Evolutionary conservation across 2,113 vertebrate species (phyloP), one percentile per base, ranked within the genome.

Genomic region (Tachysurus fulvidraco): DNA sequence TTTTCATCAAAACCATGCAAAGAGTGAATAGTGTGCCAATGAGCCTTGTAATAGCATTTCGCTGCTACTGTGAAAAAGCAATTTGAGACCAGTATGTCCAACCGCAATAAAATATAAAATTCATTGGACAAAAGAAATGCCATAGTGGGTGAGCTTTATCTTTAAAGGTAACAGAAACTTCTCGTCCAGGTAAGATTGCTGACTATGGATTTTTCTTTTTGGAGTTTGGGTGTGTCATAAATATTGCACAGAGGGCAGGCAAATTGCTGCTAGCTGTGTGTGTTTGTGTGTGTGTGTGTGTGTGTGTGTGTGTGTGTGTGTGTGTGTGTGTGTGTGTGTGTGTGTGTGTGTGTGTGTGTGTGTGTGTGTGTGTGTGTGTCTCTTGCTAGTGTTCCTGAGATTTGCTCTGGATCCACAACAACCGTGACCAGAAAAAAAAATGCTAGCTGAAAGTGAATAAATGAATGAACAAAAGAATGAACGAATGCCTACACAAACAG

Each of bases 1-100:
- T 69, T 69, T 83, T 57, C 65, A 71, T 71, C 65, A 28, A 41
- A 69, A 55, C 12, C 81, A 54, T 83, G 81, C 64, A 83, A 67
- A 77, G 57, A 54, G 46, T 80, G 46, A 86, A 78, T 67, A 69
- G 64, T 81, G 30, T 81, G 77, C 77, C 85, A 69, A 65, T 85
- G 84, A 83, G 65, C 82, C 82, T 83, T 83, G 82, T 83, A 83
- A 83, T 83, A 71, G 82, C 52, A 71, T 83, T 83, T 71, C 65
- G 44, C 83, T 64, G 55, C 71, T 77, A 77, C 83, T 85, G 71
- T 50, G 55, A 64, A 60, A 64, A 62, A 62, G 71, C 30, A 60
- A 85, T 85, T 77, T 85, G 16, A 77, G 36, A 41, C 44, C 69
- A 85, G 83, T 85, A 74, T 74, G 55, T 44, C 74, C 55, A 85